Conservation (phyloP, 2,888 invertebrate species). For the Zygogramma bicolorata region DNA sequence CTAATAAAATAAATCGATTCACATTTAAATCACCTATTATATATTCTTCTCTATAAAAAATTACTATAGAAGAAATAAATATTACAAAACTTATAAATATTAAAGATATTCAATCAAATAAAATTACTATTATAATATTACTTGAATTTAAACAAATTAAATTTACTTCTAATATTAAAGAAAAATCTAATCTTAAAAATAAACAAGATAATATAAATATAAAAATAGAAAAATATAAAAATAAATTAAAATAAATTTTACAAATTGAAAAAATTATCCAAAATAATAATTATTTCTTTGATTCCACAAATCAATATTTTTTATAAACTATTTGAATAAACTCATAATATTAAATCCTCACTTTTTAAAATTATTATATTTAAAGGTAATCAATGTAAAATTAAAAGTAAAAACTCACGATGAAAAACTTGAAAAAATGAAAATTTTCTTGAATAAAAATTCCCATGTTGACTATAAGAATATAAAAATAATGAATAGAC, state of each 20-base stretch:
- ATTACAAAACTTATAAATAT: conserved; percentile 75
- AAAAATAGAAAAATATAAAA: conserved; percentile 69
- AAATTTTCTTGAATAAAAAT: conserved; percentile 68
- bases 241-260: conserved; percentile 61
- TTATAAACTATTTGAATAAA: conserved; percentile 76
- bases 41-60: conserved; percentile 76
- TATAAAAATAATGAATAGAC: conserved; percentile 76
- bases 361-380: conserved; percentile 73
- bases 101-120: conserved; percentile 76
- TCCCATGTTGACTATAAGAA: conserved; percentile 74
- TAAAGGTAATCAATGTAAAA: conserved; percentile 70
- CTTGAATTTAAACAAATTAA: conserved; percentile 59
- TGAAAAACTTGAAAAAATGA: conserved; percentile 67
- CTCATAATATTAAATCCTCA: conserved; percentile 67
- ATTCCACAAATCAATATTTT: conserved; percentile 78
- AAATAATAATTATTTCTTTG: conserved; percentile 71
- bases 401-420: conserved; percentile 69
- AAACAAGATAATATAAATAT: conserved; percentile 64
- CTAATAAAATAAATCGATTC: conserved; percentile 75
- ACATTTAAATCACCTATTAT: conserved; percentile 72
- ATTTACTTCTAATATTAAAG: conserved; percentile 57
- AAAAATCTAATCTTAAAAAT: conserved; percentile 63
- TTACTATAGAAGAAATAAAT: conserved; percentile 76
- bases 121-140: conserved; percentile 71
- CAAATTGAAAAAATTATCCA: conserved; percentile 62